Base-by-base conservation (phyloP, 2,797 vertebrate species). In the Ataeniobius toweri region DNA sequence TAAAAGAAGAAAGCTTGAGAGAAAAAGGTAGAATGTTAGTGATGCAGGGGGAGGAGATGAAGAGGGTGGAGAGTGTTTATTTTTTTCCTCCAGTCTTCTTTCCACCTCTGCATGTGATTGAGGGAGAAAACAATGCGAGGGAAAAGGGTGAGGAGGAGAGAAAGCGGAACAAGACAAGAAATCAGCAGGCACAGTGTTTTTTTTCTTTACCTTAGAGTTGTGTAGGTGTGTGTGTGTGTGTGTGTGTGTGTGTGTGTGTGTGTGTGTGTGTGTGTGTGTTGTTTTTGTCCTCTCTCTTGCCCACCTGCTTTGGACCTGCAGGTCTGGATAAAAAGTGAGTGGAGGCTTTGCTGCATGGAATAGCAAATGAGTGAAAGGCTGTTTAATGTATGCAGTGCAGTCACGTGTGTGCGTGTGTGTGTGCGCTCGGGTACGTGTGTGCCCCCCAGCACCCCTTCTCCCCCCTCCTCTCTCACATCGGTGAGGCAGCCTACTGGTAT, bases 401-500 rank as follows among this genome's bases (percentile, higher is more conserved):
- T 76, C 82, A 74, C 74, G 53, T 72, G 75, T 73, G 76, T 81
- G 83, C 78, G 71, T 70, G 79, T 83, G 76, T 36, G 36, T 36
- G 36, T 36, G 44, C 44, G 44, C 44, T 46, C 10, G 44, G 44
- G 44, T 46, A 46, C 44, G 6, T 46, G 44, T 46, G 44, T 46
- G 26, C 58, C 26, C 26, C n/a, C 39, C 2, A 6, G 18, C 26
- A 46, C 61, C n/a, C 36, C 51, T 59, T 51, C 24, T 13, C 28
- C 73, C 51, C 80, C 71, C 20, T 75, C 36, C 83, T 65, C 78
- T 63, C 81, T 74, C 80, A 71, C 79, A 41, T 74, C 70, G 69
- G 83, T 88, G 80, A 87, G 86, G 86, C 88, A 92, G 89, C 88
- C 89, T 79, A 89, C 90, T 94, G 91, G 91, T 91, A 91, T 94